Percentiles rank a stretch among this genome's conserved stretches.
Conservation (phyloP, 2,888 invertebrate genomes). For the Parnassius mnemosyne region DNA sequence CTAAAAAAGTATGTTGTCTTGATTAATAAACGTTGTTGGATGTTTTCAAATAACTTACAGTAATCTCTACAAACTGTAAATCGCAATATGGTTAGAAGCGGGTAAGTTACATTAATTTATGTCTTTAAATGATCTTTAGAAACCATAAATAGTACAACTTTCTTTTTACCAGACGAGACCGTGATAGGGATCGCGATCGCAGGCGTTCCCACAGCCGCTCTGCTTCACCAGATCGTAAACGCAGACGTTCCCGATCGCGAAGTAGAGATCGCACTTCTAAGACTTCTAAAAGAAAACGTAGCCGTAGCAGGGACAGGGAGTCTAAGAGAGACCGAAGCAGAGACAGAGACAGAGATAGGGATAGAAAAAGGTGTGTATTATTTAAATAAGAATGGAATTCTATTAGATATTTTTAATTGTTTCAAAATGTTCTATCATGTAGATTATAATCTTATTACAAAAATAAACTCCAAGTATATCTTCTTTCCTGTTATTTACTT, state of each 20-base stretch:
- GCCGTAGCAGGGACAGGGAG: slow-evolving; percentile 84
- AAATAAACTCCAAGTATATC: no score
- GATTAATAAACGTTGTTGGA: neutral
- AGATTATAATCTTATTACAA: no score
- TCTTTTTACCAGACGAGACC: slow-evolving; percentile 55
- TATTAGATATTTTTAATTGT: neutral
- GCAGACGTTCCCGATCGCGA: slow-evolving; percentile 79
- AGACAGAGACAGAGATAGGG: slow-evolving; percentile 67
- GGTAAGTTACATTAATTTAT: slow-evolving; percentile 48
- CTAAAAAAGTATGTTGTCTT: no score
- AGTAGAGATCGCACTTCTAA: slow-evolving; percentile 82
- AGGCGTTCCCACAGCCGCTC: slow-evolving; percentile 82
- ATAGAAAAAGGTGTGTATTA: slow-evolving; percentile 66
- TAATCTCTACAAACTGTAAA: neutral
- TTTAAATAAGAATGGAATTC: slow-evolving; percentile 2
- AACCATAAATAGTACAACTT: slow-evolving; percentile 6
- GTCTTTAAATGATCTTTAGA: neutral
- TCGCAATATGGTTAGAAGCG: slow-evolving; percentile 61
- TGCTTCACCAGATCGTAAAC: slow-evolving; percentile 77
- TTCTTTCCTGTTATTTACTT: no score
- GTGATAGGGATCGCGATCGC: slow-evolving; percentile 70
- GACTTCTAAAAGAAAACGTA: slow-evolving; percentile 82
- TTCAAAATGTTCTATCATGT: neutral
- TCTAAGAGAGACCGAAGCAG: slow-evolving; percentile 78
- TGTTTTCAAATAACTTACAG: neutral